phyloP scores from a whole-genome alignment of 2,113 vertebrate species.

The Callopanchax toddi region DNA sequence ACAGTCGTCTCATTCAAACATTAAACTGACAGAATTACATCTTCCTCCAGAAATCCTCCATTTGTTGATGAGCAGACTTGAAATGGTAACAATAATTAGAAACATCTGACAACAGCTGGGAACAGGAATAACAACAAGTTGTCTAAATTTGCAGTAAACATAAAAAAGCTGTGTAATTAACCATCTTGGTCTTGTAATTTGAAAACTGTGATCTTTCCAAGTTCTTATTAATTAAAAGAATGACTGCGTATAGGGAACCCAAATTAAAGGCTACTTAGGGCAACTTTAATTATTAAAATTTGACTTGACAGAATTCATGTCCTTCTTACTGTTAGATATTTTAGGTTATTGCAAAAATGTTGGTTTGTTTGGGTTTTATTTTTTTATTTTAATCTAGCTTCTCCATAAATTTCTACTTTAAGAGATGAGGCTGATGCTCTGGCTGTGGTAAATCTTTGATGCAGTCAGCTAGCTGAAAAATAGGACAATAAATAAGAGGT shows the following conservation, averaged over 20 bases:
- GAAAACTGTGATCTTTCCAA: conserved; percentile 5
- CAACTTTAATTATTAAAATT: not conserved
- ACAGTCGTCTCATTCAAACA: not conserved
- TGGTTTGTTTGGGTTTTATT: too few species aligned
- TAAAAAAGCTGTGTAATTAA: not conserved
- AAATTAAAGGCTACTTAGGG: not conserved
- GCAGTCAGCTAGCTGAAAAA: not conserved
- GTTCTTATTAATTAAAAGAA: not conserved
- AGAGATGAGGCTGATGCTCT: not conserved
- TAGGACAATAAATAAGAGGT: not conserved
- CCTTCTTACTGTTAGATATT: not conserved
- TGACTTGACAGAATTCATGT: not conserved
- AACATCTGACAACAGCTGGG: not conserved
- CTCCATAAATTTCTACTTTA: too few species aligned
- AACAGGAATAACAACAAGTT: not conserved
- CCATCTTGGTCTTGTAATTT: conserved; percentile 14
- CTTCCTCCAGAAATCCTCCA: not conserved
- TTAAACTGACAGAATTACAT: too few species aligned
- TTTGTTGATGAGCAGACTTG: not conserved
- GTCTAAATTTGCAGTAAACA: conserved; percentile 2
- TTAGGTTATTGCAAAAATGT: not conserved
- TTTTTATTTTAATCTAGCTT: too few species aligned
- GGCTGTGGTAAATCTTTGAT: not conserved
- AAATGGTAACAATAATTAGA: not conserved
- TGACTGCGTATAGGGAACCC: not conserved